phyloP scores from a whole-genome alignment of 2,888 invertebrate genomes.

The Muschampia plurimacula region DNA sequence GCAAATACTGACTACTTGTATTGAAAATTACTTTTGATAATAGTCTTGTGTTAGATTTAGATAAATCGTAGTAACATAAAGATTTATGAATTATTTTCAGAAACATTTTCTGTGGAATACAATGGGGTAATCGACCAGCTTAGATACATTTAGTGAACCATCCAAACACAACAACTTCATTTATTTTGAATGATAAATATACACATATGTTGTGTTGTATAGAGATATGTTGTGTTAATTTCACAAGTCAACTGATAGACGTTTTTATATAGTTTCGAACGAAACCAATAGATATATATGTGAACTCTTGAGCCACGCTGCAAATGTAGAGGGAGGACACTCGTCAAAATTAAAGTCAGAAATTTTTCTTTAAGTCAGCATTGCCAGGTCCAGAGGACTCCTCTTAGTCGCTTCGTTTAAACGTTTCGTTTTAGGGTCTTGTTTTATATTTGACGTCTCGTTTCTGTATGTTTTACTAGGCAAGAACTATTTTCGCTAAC shows the following conservation, averaged over 20 bases:
- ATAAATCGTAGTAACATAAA: neutral
- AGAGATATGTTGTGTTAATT: too few relatives aligned
- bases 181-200: too few relatives aligned
- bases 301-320: too few relatives aligned
- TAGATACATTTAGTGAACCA: neutral
- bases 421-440: neutral
- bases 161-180: too few relatives aligned
- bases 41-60: neutral
- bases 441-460: neutral
- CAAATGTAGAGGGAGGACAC: too few relatives aligned
- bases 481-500: conserved; percentile 5
- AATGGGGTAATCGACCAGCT: neutral
- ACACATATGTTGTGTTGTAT: too few relatives aligned
- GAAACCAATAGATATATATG: too few relatives aligned
- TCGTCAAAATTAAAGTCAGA: too few relatives aligned
- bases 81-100: neutral
- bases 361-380: too few relatives aligned
- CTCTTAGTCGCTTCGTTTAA: neutral
- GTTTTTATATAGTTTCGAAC: too few relatives aligned
- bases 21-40: conserved; percentile 7
- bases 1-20: conserved; percentile 9
- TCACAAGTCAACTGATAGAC: too few relatives aligned
- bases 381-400: too few relatives aligned
- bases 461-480: neutral
- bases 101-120: neutral